Base-by-base conservation (phyloP, 2,888 invertebrate genomes). In the Bruchidius siliquastri region DNA sequence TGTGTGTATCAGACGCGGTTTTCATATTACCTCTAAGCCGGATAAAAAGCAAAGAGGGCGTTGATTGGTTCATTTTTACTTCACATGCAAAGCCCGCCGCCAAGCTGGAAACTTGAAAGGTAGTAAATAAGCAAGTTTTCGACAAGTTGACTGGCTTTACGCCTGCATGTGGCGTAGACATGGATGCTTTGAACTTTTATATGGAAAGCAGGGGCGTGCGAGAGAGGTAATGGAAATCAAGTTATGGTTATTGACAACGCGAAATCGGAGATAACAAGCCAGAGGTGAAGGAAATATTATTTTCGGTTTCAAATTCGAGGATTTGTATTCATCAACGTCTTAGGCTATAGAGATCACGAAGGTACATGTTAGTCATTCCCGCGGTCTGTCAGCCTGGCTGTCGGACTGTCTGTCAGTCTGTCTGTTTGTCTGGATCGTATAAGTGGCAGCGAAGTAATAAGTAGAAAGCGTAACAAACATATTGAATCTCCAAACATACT, bases 71-170 rank as follows among this genome's bases (percentile, higher is more conserved):
- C 82, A 84, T 82, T 83, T 83, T 82, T 82, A 81, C 82, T 81
- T 84, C 81, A 80, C 78, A 81, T 82, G 82, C 81, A 81, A 82
- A 82, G 79, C 80, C 74, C 76, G 78, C 77, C 77, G 67, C 67
- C 67, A n/a, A 4, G 32, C 67, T 71, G 71, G 2, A 67, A 21
- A 71, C 79, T 79, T 82, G 82, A 83, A 83, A 83, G 82, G 82
- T 81, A 83, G 83, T 82, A 85, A 85, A 85, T 85, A 85, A 85
- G 85, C 85, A 83, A 85, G 83, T 84, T 85, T 84, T 84, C 84
- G 83, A 83, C 83, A 82, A 81, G 80, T 78, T 79, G 80, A 79
- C 81, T 82, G 81, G 81, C 82, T 83, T 83, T 83, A 79, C 81
- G 81, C 81, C 82, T 84, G 85, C 81, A 83, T 81, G 79, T 84